Conservation (phyloP, 2,888 invertebrate species). For the Gryllus longicercus region DNA sequence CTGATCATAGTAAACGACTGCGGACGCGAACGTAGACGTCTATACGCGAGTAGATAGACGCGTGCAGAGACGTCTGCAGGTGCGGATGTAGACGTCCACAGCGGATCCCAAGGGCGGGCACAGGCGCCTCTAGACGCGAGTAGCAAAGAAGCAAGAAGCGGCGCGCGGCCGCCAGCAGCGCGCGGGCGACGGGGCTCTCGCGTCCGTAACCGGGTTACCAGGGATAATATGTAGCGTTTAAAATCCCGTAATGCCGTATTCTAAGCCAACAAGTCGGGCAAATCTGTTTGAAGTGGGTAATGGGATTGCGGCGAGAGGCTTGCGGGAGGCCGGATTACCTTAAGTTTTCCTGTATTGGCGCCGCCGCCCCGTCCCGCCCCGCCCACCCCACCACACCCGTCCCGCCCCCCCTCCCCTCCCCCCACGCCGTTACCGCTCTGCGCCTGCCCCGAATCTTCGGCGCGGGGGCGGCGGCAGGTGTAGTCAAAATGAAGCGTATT, state of each 20-base stretch:
- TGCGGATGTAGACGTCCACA: too few species aligned
- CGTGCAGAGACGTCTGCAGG: too few species aligned
- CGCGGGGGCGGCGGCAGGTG: not conserved
- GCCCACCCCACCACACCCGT: not conserved
- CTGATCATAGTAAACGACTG: too few species aligned
- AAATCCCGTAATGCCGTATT: slow-evolving; percentile 17
- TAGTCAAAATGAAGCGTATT: not conserved
- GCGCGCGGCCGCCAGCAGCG: too few species aligned
- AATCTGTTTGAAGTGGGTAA: slow-evolving; percentile 17
- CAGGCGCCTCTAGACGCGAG: too few species aligned
- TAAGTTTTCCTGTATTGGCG: slow-evolving; percentile 7
- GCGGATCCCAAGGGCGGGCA: too few species aligned
- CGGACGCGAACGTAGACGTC: too few species aligned
- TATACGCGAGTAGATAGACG: too few species aligned
- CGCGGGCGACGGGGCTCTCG: not conserved
- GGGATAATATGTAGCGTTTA: slow-evolving; percentile 17
- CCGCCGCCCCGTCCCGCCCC: not conserved
- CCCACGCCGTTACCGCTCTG: not conserved
- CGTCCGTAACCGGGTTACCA: not conserved
- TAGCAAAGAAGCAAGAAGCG: too few species aligned
- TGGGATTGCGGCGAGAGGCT: not conserved
- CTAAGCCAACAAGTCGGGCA: slow-evolving; percentile 17
- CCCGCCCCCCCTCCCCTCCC: not conserved
- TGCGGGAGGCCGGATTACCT: not conserved
- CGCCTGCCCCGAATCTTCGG: too few species aligned